Evolutionary conservation across 1,140 invertebrate species (phyloP).

Genomic region (Cherax destructor): DNA sequence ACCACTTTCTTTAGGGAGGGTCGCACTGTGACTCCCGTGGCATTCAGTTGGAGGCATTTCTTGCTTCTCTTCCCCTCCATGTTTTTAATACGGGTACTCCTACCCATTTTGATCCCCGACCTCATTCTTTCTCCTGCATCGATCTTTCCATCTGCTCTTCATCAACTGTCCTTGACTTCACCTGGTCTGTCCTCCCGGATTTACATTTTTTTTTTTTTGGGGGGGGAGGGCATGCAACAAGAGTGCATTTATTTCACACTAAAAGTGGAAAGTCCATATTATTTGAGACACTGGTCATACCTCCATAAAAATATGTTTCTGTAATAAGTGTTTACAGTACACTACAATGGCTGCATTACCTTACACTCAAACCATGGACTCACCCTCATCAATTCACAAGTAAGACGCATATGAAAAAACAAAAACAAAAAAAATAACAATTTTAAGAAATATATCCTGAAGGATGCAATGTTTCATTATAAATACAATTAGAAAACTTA

Average conservation of each 20-base stretch:
- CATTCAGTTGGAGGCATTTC: too few species aligned
- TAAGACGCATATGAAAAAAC: conserved; percentile 29
- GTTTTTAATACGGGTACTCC: too few species aligned
- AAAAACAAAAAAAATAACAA: neutral
- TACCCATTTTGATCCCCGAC: too few species aligned
- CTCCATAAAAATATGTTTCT: conserved; percentile 8
- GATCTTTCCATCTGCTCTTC: too few species aligned
- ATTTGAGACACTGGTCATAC: neutral
- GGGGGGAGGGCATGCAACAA: conserved; percentile 29
- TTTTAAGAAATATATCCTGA: conserved; percentile 1
- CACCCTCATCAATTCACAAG: neutral
- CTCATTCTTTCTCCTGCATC: too few species aligned
- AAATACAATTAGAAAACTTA: conserved; percentile 30
- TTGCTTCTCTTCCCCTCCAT: too few species aligned
- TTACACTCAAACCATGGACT: conserved; percentile 8
- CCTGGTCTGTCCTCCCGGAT: too few species aligned
- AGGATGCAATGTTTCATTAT: conserved; percentile 24
- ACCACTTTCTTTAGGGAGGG: too few species aligned
- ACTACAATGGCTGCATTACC: conserved; percentile 17
- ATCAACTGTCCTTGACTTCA: too few species aligned
- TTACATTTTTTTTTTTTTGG: too few species aligned
- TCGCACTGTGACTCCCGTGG: too few species aligned
- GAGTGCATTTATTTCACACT: conserved; percentile 39
- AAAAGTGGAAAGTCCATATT: conserved; percentile 18
- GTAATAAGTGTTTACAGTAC: neutral